Base-by-base conservation (phyloP, 2,888 invertebrate species). In the Agrochola lota region DNA sequence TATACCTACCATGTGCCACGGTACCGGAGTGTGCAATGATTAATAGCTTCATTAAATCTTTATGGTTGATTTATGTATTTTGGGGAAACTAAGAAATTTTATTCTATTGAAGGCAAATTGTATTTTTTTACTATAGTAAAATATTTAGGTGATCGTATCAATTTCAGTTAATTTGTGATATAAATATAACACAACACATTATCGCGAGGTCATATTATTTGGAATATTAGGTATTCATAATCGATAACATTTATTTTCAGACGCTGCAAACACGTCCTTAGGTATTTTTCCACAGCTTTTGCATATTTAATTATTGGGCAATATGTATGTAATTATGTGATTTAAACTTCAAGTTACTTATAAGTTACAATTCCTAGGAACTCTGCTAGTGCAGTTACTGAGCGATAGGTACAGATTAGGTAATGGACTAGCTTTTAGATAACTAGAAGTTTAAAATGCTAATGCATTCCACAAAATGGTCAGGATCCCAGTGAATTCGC, bases 1-100 rank as follows among this genome's bases (percentile, higher is more conserved):
- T 90, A 90, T 91, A 89, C 43, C 52, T 63, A 70, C 60, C 88
- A 55, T 69, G 20, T 64, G 90, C 86, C 91, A 91, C 87, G 88
- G 85, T 88, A 86, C 79, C 57, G 26, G 11, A 23, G 73, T 78
- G 67, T 62, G 63, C 62, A 57, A 59, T 81, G 81, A 81, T 63
- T 72, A 73, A 81, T 84, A 59, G 80, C 69, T 52, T 69, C 23
- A 64, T 80, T 43, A 78, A 66, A 46, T 57, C 2, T 76, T 64
- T 64, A 83, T 26, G 43, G 23, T 6, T 12, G 4, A 55, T 64
- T 64, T 46, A 62, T 35, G 43, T 78, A 62, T 62, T 78, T 78
- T 85, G 20, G 6, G 43, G 26, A 67, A 55, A 62, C 23, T 59
- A 59, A 26, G 49, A 52, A 7, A 30, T 46, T 30, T 35, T 35